A percentile compares a stretch with the other conserved stretches of the same genome.
Evolutionary conservation across 2,888 invertebrate genomes (phyloP).

Genomic region (Syrista parreyssii): DNA sequence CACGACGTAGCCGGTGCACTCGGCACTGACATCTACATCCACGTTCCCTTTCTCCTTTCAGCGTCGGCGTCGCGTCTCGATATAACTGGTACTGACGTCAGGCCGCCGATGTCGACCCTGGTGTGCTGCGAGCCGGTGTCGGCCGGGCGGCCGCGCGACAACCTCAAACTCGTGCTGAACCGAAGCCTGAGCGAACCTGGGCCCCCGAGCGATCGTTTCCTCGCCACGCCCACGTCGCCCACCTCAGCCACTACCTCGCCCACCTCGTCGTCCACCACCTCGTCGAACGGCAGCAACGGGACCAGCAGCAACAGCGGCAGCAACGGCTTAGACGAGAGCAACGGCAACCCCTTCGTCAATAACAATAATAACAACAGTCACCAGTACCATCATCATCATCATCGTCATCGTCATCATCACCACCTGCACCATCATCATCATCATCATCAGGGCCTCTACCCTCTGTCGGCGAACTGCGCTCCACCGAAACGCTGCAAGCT

Average conservation of each 20-base stretch:
- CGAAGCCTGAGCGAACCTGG: slow-evolving; percentile 71
- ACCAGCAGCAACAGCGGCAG: slow-evolving; percentile 24
- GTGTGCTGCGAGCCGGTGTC: slow-evolving; percentile 67
- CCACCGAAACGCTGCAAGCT: slow-evolving; percentile 70
- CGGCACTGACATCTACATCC: slow-evolving; percentile 15
- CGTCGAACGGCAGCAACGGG: slow-evolving; percentile 40
- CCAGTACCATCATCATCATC: slow-evolving; percentile 17
- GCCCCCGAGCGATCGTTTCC: slow-evolving; percentile 57
- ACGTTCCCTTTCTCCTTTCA: slow-evolving; percentile 21
- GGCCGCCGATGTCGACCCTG: slow-evolving; percentile 65
- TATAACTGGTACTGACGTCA: slow-evolving; percentile 45
- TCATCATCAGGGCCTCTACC: slow-evolving; percentile 29
- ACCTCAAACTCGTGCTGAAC: slow-evolving; percentile 70
- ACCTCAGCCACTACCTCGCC: slow-evolving; percentile 17
- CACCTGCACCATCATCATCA: slow-evolving; percentile 26
- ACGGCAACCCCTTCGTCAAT: slow-evolving; percentile 15
- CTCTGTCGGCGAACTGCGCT: slow-evolving; percentile 42
- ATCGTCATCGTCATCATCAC: slow-evolving; percentile 16
- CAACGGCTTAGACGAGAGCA: slow-evolving; percentile 7
- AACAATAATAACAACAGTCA: slow-evolving; percentile 14
- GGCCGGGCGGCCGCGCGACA: slow-evolving; percentile 68
- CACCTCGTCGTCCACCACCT: slow-evolving; percentile 41
- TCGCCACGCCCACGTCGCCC: slow-evolving; percentile 50
- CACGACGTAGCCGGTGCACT: slow-evolving; percentile 4
- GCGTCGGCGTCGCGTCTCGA: slow-evolving; percentile 40